Evolutionary conservation across 2,888 invertebrate genomes (phyloP).

Genomic region (Arenicola marina): DNA sequence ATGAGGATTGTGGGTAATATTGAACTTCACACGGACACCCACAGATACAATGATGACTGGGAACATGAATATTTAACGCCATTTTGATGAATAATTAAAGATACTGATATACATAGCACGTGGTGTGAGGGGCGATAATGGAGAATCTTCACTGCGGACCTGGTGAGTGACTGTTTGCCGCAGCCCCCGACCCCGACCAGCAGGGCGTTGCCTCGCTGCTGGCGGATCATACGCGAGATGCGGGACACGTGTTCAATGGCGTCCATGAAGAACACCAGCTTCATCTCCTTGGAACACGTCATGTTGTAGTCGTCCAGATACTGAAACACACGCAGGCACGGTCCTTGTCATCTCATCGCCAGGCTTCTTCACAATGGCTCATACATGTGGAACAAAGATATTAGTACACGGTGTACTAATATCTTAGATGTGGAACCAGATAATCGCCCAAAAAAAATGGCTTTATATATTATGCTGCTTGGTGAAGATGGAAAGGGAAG

Average conservation of each 20-base stretch:
- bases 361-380: too few species aligned
- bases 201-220: constrained; percentile 61
- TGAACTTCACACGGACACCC: not conserved
- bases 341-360: too few species aligned
- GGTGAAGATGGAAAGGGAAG: too few species aligned
- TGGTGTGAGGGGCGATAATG: too few species aligned
- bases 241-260: constrained; percentile 62
- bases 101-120: too few species aligned
- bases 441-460: too few species aligned
- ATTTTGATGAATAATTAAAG: not conserved
- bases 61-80: not conserved
- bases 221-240: constrained; percentile 61
- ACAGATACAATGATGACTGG: not conserved
- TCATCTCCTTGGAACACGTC: constrained; percentile 77
- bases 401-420: too few species aligned
- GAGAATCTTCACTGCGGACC: too few species aligned
- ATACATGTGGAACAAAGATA: too few species aligned
- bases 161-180: constrained; percentile 62
- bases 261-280: constrained; percentile 79
- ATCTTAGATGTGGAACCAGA: too few species aligned
- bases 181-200: constrained; percentile 62
- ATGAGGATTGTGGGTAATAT: not conserved
- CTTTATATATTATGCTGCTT: too few species aligned
- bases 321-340: constrained; percentile 54
- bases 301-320: constrained; percentile 85